Conservation (phyloP, 2,797 vertebrate genomes). For the Coluber constrictor region DNA sequence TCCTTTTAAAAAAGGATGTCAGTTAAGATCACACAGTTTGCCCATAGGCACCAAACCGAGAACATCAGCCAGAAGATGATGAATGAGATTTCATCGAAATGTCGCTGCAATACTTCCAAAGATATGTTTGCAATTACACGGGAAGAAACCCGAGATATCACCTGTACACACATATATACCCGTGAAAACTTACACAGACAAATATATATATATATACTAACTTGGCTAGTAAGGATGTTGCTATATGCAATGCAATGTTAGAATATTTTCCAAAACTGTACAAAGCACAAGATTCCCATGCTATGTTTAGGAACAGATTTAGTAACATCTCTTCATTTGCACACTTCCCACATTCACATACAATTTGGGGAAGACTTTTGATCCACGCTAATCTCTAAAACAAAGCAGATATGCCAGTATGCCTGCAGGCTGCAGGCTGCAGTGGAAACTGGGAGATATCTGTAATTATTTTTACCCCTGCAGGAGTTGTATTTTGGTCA, state of each 20-base stretch:
- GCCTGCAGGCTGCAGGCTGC: background rate
- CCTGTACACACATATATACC: no score
- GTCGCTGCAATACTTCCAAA: no score
- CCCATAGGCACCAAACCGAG: no score
- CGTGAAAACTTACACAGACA: no score
- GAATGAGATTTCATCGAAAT: no score
- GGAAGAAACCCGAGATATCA: no score
- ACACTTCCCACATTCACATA: background rate
- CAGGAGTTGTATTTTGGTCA: background rate
- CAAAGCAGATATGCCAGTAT: no score
- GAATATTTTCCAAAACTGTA: background rate
- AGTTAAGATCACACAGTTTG: no score
- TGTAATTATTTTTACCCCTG: background rate
- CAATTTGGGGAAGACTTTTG: background rate
- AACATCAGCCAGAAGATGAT: no score
- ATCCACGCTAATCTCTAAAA: background rate
- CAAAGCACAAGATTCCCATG: background rate
- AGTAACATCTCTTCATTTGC: background rate
- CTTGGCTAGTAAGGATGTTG: background rate
- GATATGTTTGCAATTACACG: no score
- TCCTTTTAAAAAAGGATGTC: no score
- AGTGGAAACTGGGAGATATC: background rate
- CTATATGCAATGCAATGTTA: background rate
- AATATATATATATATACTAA: background rate
- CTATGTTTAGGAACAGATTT: background rate